These are phyloP conservation scores for Gari tellinella DNA, from an alignment of 2,888 invertebrate species.

Conservation along the genomic window DNA sequence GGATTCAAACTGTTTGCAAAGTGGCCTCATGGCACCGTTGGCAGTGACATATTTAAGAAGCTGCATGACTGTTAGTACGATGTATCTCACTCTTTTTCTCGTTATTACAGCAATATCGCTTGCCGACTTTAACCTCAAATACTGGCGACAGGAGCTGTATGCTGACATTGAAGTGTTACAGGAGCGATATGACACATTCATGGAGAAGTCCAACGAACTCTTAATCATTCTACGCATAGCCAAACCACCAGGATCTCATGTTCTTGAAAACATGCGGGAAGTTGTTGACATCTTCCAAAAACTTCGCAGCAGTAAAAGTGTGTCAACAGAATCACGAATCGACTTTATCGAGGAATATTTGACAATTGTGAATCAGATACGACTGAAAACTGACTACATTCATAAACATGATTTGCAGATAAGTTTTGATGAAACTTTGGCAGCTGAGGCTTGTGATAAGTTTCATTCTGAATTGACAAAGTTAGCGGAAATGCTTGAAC, in stretches of 20 bases:
- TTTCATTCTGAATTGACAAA: slow-evolving; percentile 52
- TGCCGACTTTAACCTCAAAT: slow-evolving; percentile 32
- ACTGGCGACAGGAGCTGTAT: slow-evolving; percentile 33
- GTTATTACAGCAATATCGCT: slow-evolving; percentile 17
- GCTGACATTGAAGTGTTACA: slow-evolving; percentile 37
- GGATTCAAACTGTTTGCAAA: too few species aligned
- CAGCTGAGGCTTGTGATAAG: slow-evolving; percentile 42
- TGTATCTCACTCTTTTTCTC: too few species aligned
- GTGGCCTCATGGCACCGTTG: too few species aligned
- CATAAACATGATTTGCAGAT: slow-evolving; percentile 34
- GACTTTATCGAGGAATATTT: slow-evolving; percentile 65
- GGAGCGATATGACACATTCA: slow-evolving; percentile 46
- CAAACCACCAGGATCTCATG: slow-evolving; percentile 41
- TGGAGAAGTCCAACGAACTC: slow-evolving; percentile 51
- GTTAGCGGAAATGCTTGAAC: slow-evolving; percentile 63
- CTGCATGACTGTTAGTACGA: too few species aligned
- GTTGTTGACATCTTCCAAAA: slow-evolving; percentile 50
- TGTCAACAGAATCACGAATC: slow-evolving; percentile 54
- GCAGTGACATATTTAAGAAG: too few species aligned
- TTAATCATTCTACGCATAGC: slow-evolving; percentile 61
- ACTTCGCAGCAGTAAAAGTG: slow-evolving; percentile 35
- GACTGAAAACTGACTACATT: slow-evolving; percentile 55
- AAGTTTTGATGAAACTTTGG: slow-evolving; percentile 37
- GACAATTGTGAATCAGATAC: slow-evolving; percentile 62
- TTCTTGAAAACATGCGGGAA: slow-evolving; percentile 53